Percentiles rank a stretch among this genome's conserved stretches.
Conservation (phyloP, 2,113 vertebrate genomes). For the Chunga burmeisteri region DNA sequence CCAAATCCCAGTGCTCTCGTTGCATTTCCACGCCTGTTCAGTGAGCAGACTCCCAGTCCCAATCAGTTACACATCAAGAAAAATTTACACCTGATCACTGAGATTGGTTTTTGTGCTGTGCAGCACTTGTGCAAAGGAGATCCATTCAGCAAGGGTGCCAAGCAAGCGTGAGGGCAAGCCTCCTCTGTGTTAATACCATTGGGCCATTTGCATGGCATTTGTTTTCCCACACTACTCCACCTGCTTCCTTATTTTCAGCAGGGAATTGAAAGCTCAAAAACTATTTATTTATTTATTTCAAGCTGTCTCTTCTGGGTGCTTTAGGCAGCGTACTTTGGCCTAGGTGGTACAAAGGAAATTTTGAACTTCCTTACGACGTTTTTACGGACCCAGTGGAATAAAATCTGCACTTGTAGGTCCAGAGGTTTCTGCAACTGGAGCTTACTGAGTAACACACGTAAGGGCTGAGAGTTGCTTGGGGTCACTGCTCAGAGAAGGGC, state of each 20-base stretch:
- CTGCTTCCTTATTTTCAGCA: neutral
- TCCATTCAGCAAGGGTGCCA: neutral
- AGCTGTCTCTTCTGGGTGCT: neutral
- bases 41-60: neutral
- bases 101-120: neutral
- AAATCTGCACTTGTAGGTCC: neutral
- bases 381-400: neutral
- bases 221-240: neutral
- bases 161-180: neutral
- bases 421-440: neutral
- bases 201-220: neutral
- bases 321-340: neutral
- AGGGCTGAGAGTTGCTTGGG: neutral
- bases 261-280: neutral
- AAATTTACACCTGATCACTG: neutral
- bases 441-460: neutral
- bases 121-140: neutral
- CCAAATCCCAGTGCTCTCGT: neutral
- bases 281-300: neutral
- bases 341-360: neutral
- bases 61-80: no score
- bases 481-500: neutral
- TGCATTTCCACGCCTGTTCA: neutral
- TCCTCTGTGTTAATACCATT: neutral
- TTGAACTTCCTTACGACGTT: neutral